phyloP scores from a whole-genome alignment of 2,113 vertebrate genomes.

The Macquaria australasica region DNA sequence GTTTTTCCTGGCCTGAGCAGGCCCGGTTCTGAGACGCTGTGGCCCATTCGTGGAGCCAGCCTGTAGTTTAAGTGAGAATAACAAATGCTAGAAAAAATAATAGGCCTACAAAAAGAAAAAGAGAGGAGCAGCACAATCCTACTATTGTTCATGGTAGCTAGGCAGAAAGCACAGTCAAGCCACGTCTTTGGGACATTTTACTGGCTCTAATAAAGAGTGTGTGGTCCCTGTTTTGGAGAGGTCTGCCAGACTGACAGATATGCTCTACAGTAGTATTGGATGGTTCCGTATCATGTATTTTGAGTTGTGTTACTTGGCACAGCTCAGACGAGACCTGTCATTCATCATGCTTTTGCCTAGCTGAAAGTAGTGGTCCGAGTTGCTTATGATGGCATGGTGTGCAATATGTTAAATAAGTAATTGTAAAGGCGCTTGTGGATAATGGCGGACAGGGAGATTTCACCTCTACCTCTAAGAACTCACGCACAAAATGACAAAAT shows the following conservation, averaged over 20 bases:
- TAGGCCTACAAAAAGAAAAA: constrained; percentile 75
- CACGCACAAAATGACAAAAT: constrained; percentile 45
- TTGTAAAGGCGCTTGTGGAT: constrained; percentile 49
- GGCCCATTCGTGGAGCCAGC: constrained; percentile 81
- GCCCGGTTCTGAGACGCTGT: constrained; percentile 80
- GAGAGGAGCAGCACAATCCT: constrained; percentile 78
- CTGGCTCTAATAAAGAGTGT: constrained; percentile 82
- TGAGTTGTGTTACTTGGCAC: constrained; percentile 83
- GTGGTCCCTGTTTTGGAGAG: constrained; percentile 79
- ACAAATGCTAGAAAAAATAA: constrained; percentile 84
- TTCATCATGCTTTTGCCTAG: constrained; percentile 70
- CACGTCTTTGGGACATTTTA: constrained; percentile 81
- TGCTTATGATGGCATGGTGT: constrained; percentile 72
- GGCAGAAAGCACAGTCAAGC: constrained; percentile 71
- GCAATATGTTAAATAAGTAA: constrained; percentile 54
- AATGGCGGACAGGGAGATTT: constrained; percentile 28
- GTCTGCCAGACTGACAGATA: constrained; percentile 79
- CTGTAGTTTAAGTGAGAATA: constrained; percentile 85
- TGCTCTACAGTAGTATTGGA: constrained; percentile 77
- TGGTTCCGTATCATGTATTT: constrained; percentile 84
- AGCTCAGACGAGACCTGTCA: constrained; percentile 56
- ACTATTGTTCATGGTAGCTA: constrained; percentile 80
- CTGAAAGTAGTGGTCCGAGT: constrained; percentile 50
- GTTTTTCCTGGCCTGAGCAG: constrained; percentile 86
- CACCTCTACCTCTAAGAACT: background rate